These are phyloP conservation scores for Drosophila triauraria DNA, from an alignment of 1,140 invertebrate genomes.

Conservation along the genomic window DNA sequence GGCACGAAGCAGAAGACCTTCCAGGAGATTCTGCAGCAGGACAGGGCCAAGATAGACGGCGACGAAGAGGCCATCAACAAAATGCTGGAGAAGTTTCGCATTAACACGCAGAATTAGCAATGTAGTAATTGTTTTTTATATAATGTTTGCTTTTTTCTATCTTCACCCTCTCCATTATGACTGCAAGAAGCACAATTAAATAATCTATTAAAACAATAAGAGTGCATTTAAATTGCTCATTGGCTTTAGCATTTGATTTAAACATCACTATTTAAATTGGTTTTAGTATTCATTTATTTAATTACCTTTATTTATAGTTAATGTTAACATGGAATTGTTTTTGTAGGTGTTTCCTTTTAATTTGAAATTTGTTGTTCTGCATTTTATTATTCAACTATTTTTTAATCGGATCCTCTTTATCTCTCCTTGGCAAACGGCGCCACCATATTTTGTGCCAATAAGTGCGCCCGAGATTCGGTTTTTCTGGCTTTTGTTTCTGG, in stretches of 20 bases:
- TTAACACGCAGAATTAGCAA: conserved; percentile 56
- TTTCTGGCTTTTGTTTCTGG: conserved; percentile 42
- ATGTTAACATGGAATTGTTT: conserved; percentile 85
- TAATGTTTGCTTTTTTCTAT: neutral
- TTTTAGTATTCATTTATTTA: conserved; percentile 81
- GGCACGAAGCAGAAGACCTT: conserved; percentile 75
- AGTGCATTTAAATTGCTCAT: neutral
- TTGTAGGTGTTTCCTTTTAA: conserved; percentile 73
- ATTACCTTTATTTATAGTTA: conserved; percentile 83
- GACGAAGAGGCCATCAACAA: conserved; percentile 76
- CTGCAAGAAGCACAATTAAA: conserved; percentile 7
- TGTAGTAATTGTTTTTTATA: neutral
- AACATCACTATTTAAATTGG: conserved; percentile 30
- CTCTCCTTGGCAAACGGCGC: conserved; percentile 50
- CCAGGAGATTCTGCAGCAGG: conserved; percentile 65
- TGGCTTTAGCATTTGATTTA: neutral
- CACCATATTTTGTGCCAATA: conserved; percentile 62
- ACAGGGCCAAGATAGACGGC: conserved; percentile 71
- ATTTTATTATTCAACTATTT: conserved; percentile 72
- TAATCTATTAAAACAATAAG: neutral
- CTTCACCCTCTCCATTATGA: neutral
- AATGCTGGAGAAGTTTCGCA: conserved; percentile 78
- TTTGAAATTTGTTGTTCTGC: conserved; percentile 67
- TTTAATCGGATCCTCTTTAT: conserved; percentile 18
- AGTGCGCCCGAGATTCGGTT: conserved; percentile 47